Evolutionary conservation across 1,140 invertebrate genomes (phyloP), one percentile per base, ranked within the genome.

Genomic region (Fopius arisanus): DNA sequence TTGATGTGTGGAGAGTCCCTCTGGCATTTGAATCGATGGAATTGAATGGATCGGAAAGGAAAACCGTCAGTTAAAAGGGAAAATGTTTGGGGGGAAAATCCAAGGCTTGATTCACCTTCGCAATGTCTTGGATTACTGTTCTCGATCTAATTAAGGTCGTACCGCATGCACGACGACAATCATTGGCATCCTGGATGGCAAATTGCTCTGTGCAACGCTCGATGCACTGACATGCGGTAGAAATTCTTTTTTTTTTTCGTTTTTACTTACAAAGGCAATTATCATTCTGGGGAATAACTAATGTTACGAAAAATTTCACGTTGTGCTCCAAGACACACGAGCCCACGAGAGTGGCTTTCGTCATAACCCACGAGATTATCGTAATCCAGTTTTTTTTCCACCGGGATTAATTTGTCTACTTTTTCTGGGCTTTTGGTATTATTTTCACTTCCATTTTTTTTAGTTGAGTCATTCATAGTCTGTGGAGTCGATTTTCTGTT

Each of bases 301-400:
- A 37, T 28, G 48, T 69, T 69, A 54, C 67, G 26, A 59, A 59
- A 68, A 69, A 69, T 69, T 48, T 51, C 14, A 69, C 48, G 41
- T 69, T 69, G 43, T 43, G 67, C 67, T n/a, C 54, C 67, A 54
- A 23, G 33, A 68, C 26, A 37, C 66, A 67, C 51, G 23, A n/a
- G 43, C 0, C n/a, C 19, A 67, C 12, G 14, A 9, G n/a, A 41
- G 37, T 29, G 29, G 3, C 66, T 68, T 68, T 68, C 66, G 37
- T 68, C 66, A 68, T 23, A n/a, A 40, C 26, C 14, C 16, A 43
- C 19, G 12, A 43, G 29, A 68, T 40, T 68, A 43, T 40, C 66
- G 29, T 68, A 43, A 37, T 59, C 16, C 16, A 6, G 43, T 16
- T 48, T 48, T 48, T 48, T 48, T 12, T 19, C 5, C 16, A 48